Evolutionary conservation across 2,113 vertebrate species (phyloP), one percentile per base, ranked within the genome.

Genomic region (Lycocorax pyrrhopterus): DNA sequence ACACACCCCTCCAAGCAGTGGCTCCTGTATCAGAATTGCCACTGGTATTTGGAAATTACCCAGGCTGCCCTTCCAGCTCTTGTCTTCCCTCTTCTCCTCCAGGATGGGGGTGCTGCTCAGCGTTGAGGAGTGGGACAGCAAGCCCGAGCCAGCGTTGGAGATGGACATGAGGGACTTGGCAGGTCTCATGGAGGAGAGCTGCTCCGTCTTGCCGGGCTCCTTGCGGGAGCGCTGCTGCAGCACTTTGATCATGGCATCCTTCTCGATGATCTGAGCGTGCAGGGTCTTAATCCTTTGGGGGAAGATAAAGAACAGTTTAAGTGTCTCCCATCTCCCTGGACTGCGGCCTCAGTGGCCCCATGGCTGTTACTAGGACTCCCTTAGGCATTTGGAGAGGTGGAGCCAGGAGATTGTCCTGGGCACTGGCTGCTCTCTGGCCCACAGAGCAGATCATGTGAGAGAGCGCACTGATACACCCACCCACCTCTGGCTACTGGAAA

Each of bases 231-330:
- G 99, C 96, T 99, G 99, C 96, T 99, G 99, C 58, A 99, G 98
- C 13, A 99, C 99, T 95, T 99, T 99, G 93, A 99, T 99, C 99
- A 99, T 99, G 93, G 99, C 99, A 4, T 99, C 99, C 93, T 99
- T 99, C 96, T 99, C 99, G 49, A 99, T 99, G 96, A 99, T 99
- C 97, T 99, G 99, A 23, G 99, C 99, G 1, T 99, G 99, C 17
- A 99, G 98, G 47, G 98, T 99, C 98, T 99, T 99, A 89, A 99
- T 99, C 97, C 99, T 99, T 78, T 55, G 87, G 14, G 27, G 73
- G 23, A 33, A 58, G 39, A 85, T 21, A 59, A 58, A 84, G 41
- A n/a, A 53, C 27, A 87, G 59, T 4, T 33, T n/a, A 8, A 13
- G 12, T 13, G 47, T 47, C 14, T 80, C n/a, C 44, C 21, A 7